Evolutionary conservation across 2,113 vertebrate genomes (phyloP), one percentile per base, ranked within the genome.

Genomic region (Aegypius monachus): DNA sequence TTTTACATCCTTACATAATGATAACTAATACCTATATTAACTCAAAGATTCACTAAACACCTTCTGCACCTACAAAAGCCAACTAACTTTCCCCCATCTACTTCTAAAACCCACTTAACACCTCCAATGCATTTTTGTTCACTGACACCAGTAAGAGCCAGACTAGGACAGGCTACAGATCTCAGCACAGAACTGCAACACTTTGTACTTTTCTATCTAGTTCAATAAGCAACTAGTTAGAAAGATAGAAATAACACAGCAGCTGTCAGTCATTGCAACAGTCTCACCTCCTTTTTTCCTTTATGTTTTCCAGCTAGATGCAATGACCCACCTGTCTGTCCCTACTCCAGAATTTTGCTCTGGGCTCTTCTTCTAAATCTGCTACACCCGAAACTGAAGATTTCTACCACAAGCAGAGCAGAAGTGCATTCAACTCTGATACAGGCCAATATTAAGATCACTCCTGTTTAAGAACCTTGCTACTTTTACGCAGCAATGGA

Each of bases 81-180:
- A 43, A 73, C 2, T 6, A 43, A 10, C 31, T 50, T 63, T 58
- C 52, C 22, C 38, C 29, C 29, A 1, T 4, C 16, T 7, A 2
- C 2, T 7, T 9, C 38, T 73, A 52, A 84, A 47, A 11, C 13
- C 4, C 0, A 0, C 40, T 53, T n/a, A 4, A 36, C 43, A 25
- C 21, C 31, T 5, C 21, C 23, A 1, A 1, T 15, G 59, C 72
- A 3, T n/a, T 71, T 62, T 29, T 34, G 0, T 43, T 77, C 47
- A 0, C 22, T 4, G 31, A 32, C 79, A 17, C 20, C 38, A 36
- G 58, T 5, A 10, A 81, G 16, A 79, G 61, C 85, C 71, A 77
- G 81, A 38, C 50, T 5, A 25, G 92, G 68, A 13, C 62, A 62
- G 71, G 50, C 43, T 92, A 42, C 67, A 88, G 72, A 78, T 50